Evolutionary conservation across 2,797 vertebrate species (phyloP), one percentile per base, ranked within the genome.

Genomic region (Melopsittacus undulatus): DNA sequence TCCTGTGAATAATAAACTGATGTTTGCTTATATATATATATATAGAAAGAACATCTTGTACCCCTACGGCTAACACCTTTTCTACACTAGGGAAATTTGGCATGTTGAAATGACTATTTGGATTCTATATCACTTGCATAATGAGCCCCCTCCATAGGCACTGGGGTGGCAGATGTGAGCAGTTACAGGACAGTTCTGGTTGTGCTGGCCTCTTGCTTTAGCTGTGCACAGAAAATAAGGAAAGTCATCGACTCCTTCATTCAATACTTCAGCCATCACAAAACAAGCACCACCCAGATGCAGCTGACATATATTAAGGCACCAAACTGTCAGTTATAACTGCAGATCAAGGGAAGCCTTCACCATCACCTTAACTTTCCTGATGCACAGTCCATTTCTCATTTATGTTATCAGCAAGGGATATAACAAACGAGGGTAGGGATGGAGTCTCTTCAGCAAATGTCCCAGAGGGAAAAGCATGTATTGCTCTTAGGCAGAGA

Each of bases 21-120:
- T 62, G 72, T 89, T 92, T 95, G 82, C 70, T 89, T 89, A 70
- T 30, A 82, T 66, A 69, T 80, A 75, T 48, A 84, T 11, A 45
- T 74, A 62, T 42, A 91, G 38, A 95, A 90, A 89, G 68, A 95
- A 95, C 93, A 80, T 87, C 51, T 79, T 22, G 63, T 90, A 89
- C 83, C 48, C 79, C 68, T 84, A 49, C 61, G 52, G 59, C 80
- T 87, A 84, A 89, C 74, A 82, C 56, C 56, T 87, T 87, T 87
- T 34, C 80, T 90, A 13, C 40, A 9, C 27, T 7, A 20, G 66
- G 67, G 57, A 70, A 76, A 63, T 42, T 2, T 70, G 43, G 57
- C 46, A 38, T 12, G 4, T 11, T 76, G 61, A 51, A 79, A 69
- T 30, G 51, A 79, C 70, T 30, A 32, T 61, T 74, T 89, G 74